Conservation (phyloP, 2,113 vertebrate genomes). For the Eclectus roratus region DNA sequence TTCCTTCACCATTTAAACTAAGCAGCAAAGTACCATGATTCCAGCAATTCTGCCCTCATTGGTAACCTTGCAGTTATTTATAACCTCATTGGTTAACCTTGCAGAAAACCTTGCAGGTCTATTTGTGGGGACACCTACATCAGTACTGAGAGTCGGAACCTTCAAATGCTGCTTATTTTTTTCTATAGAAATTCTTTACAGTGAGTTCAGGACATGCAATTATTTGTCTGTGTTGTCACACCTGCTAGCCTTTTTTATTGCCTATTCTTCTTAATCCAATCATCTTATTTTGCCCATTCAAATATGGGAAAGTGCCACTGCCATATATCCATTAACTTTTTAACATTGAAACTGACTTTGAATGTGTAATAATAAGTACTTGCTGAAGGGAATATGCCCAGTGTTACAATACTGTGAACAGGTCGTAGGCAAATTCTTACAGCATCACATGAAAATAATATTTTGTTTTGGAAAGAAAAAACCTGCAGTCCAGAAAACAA, state of each 20-base stretch:
- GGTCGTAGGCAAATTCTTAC: neutral
- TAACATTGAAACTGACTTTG: neutral
- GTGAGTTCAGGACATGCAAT: neutral
- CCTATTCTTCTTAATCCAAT: neutral
- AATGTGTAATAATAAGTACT: neutral
- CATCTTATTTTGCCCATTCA: neutral
- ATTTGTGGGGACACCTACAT: neutral
- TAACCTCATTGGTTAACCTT: neutral
- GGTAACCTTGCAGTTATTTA: neutral
- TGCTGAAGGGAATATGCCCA: neutral
- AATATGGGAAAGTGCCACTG: neutral
- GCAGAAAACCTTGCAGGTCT: neutral
- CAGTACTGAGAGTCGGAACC: neutral
- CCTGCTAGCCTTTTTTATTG: neutral
- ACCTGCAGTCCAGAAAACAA: neutral
- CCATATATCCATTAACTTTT: neutral
- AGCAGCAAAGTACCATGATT: neutral
- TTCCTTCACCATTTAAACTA: neutral
- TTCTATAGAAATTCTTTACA: neutral
- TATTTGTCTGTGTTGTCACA: neutral
- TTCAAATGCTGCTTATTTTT: neutral
- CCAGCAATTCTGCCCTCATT: neutral
- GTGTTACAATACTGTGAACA: neutral
- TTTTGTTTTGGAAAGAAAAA: neutral
- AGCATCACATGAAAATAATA: neutral